Base-by-base conservation (phyloP, 2,113 vertebrate species). In the Corydoras sp. region DNA sequence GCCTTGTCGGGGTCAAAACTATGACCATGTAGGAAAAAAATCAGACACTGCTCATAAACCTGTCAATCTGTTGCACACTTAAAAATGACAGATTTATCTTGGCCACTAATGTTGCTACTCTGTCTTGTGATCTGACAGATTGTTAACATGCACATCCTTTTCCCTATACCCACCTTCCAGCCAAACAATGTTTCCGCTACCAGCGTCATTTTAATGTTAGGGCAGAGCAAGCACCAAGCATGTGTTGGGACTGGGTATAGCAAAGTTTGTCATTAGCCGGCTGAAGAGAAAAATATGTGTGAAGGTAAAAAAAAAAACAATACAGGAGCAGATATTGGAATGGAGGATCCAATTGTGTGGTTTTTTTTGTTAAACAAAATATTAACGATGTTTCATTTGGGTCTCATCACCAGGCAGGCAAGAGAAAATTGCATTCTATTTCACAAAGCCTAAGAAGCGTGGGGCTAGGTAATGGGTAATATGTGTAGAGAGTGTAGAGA, bases 351-450 rank as follows among this genome's bases (percentile, higher is more conserved):
- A 31, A 83, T 83, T 78, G 71, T 49, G 58, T 72, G 79, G 77
- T 66, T 72, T 79, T 72, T 78, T 84, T 79, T 73, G 76, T 84
- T 77, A 80, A 79, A 80, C 79, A 61, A 80, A 86, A 84, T 86
- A 81, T 82, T 90, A 90, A 90, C 86, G 81, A 85, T 81, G 79
- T 86, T 84, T 69, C 84, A 87, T 83, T 86, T 83, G 84, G 81
- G 85, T 90, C 88, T 88, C 88, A 91, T 93, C 92, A 84, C 86
- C 1, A 85, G 71, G 86, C 81, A 81, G 65, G 70, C 35, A 64
- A 73, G 86, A 82, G 81, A 15, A 88, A 90, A 94, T 93, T 91
- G 86, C 88, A 86, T 92, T 91, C 89, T 90, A 81, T 91, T 89
- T 89, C 88, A 85, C 65, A 69, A 90, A 91, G 87, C 83, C 84